Evolutionary conservation across 53 echinoderm and acorn worm species (phyloP).

Genomic region (Actinopyga echinites): DNA sequence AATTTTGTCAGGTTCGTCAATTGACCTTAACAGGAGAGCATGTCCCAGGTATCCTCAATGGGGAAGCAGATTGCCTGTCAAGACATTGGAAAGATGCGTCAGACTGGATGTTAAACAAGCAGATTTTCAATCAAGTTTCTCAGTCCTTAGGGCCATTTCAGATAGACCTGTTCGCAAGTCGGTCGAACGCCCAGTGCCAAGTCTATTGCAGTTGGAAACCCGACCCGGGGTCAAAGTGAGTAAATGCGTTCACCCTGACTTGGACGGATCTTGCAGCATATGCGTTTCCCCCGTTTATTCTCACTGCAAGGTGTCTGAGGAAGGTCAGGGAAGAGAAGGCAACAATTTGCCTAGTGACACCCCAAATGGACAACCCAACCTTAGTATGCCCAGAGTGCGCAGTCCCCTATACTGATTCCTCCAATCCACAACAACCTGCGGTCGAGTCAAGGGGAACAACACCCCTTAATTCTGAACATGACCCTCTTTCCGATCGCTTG

Average conservation of each 20-base stretch:
- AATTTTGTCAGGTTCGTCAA: not conserved
- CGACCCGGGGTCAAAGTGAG: not conserved
- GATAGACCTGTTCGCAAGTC: not conserved
- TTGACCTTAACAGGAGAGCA: not conserved
- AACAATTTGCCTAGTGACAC: not conserved
- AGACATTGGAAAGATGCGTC: not conserved
- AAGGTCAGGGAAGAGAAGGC: not conserved
- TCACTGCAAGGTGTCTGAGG: not conserved
- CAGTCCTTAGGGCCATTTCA: not conserved
- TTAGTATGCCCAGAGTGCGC: not conserved
- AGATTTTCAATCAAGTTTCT: not conserved
- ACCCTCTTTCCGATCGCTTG: not conserved
- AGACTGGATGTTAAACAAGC: not conserved
- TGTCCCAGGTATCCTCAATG: not conserved
- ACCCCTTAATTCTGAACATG: not conserved
- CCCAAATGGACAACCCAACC: not conserved
- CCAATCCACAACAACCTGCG: not conserved
- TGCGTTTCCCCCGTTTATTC: not conserved
- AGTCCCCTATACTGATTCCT: not conserved
- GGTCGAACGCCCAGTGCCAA: not conserved
- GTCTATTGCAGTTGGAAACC: not conserved
- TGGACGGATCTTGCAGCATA: not conserved
- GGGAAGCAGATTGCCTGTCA: not conserved
- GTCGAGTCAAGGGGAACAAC: not conserved
- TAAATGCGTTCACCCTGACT: not conserved